Conservation (phyloP, 2,113 vertebrate genomes). For the Bombycilla garrulus region DNA sequence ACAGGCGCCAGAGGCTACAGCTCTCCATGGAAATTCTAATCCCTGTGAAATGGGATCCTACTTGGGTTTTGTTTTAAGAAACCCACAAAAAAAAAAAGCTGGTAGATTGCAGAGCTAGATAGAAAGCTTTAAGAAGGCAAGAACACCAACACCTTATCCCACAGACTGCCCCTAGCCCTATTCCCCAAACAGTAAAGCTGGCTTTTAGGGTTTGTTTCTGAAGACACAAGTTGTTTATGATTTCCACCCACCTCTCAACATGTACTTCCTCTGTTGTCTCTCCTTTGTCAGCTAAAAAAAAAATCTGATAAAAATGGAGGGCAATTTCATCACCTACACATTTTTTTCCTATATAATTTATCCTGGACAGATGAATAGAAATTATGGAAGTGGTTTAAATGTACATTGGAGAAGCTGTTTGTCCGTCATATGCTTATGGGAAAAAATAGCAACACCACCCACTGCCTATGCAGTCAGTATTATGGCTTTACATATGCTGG, state of each 20-base stretch:
- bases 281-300: not conserved
- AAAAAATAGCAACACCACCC: constrained; percentile 37
- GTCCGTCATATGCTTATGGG: constrained; percentile 8
- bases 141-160: not conserved
- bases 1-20: constrained; percentile 36
- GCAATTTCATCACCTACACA: constrained; percentile 39
- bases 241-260: constrained; percentile 26
- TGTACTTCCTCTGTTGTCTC: not conserved
- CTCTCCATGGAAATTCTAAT: constrained; percentile 62
- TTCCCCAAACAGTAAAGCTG: not conserved
- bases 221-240: not conserved
- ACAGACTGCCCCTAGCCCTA: not conserved
- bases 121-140: not conserved
- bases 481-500: not conserved
- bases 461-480: constrained; percentile 27
- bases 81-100: not conserved
- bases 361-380: not conserved
- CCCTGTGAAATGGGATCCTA: constrained; percentile 21
- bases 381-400: constrained; percentile 1
- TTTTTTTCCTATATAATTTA: constrained; percentile 39
- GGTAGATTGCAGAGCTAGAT: not conserved
- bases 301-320: not conserved
- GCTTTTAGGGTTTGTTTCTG: constrained; percentile 14
- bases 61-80: constrained; percentile 22
- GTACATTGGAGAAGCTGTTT: constrained; percentile 20